Evolutionary conservation across 2,888 invertebrate genomes (phyloP).

Genomic region (Euclidia mi): DNA sequence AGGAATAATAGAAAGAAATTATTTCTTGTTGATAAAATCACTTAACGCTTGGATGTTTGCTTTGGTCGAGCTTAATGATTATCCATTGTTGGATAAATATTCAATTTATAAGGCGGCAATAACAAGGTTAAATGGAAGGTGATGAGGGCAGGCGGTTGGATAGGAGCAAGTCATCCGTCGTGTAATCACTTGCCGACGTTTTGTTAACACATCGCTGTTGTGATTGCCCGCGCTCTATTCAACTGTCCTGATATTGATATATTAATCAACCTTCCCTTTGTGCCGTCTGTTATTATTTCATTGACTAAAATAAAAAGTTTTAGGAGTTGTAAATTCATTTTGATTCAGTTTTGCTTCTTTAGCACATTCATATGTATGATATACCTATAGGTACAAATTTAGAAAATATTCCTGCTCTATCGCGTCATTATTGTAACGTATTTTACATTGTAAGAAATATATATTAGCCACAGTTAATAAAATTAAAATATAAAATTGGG

Average conservation of each 20-base stretch:
- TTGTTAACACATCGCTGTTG: slow-evolving; percentile 56
- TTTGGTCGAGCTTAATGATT: slow-evolving; percentile 53
- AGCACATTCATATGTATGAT: too few relatives aligned
- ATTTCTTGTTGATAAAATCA: slow-evolving; percentile 18
- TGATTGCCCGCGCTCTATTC: slow-evolving; percentile 58
- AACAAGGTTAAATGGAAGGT: slow-evolving; percentile 51
- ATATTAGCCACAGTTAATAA: slow-evolving; percentile 9
- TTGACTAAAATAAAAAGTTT: too few relatives aligned
- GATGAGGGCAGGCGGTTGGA: slow-evolving; percentile 37
- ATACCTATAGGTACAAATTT: too few relatives aligned
- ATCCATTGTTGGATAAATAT: slow-evolving; percentile 62
- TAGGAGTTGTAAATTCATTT: too few relatives aligned
- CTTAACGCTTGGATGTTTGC: slow-evolving; percentile 46
- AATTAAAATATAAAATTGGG: too few relatives aligned
- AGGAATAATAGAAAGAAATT: slow-evolving; percentile 12
- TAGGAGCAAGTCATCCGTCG: slow-evolving; percentile 59
- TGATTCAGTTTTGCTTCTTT: too few relatives aligned
- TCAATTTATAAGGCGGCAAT: slow-evolving; percentile 57
- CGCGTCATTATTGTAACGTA: not conserved
- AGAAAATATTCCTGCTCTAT: too few relatives aligned
- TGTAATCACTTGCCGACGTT: slow-evolving; percentile 27
- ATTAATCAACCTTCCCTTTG: too few relatives aligned
- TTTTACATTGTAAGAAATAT: not conserved
- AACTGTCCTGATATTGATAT: slow-evolving; percentile 53
- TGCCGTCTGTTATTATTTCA: too few relatives aligned